Evolutionary conservation across 2,113 vertebrate genomes (phyloP).

Genomic region (Riparia riparia): DNA sequence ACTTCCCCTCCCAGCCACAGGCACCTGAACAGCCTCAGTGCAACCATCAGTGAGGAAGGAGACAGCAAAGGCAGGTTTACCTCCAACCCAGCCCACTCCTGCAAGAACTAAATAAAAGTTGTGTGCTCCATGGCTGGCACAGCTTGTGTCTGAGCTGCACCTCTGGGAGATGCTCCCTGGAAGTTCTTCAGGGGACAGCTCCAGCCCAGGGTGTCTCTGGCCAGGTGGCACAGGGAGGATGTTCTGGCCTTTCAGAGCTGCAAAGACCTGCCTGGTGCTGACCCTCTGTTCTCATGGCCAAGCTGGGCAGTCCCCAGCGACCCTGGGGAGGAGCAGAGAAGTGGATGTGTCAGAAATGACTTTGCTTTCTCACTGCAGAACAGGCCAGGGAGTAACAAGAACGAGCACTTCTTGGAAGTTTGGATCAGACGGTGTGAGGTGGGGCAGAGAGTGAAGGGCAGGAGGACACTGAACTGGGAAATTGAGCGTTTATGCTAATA

Average conservation of each 20-base stretch:
- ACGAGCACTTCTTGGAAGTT: background rate
- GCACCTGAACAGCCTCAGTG: rapidly evolving
- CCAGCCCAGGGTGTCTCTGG: background rate
- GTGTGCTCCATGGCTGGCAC: background rate
- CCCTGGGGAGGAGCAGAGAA: background rate
- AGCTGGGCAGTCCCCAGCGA: background rate
- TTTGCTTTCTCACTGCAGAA: background rate
- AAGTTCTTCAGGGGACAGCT: background rate
- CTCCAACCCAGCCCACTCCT: background rate
- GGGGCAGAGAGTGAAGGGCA: background rate
- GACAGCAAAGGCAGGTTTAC: background rate
- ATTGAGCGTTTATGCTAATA: background rate
- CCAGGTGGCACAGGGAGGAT: background rate
- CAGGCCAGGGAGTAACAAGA: background rate
- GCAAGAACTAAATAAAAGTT: background rate
- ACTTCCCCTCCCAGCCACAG: background rate
- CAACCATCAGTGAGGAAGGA: background rate
- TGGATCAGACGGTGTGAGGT: background rate
- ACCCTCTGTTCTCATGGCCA: background rate
- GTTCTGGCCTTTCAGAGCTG: background rate
- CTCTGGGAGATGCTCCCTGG: background rate
- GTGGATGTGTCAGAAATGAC: background rate
- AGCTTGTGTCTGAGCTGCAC: background rate
- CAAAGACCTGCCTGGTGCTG: background rate
- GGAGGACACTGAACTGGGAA: background rate